phyloP scores from a whole-genome alignment of 2,113 vertebrate genomes.

The Gopherus evgoodei region DNA sequence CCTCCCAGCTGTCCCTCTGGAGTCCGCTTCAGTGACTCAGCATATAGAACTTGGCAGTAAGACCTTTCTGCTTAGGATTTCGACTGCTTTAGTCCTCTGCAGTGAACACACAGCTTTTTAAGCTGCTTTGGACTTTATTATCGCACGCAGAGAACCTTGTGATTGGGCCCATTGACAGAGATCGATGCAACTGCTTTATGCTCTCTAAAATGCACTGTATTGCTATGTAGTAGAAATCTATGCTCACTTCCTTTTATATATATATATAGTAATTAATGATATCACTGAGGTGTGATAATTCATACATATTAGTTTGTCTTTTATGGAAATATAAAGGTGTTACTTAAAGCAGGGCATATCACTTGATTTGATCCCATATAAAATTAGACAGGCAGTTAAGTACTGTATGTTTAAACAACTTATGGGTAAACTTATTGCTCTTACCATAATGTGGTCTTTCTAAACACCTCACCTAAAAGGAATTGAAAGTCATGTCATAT shows the following conservation, averaged over 20 bases:
- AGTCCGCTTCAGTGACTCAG: neutral
- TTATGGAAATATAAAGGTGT: neutral
- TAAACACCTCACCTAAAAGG: neutral
- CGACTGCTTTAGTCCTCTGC: neutral
- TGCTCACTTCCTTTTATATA: neutral
- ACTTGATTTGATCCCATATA: neutral
- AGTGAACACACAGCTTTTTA: neutral
- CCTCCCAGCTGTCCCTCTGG: neutral
- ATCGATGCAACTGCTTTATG: neutral
- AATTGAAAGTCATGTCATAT: neutral
- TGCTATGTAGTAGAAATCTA: neutral
- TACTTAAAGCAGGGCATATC: neutral
- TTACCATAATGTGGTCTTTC: neutral
- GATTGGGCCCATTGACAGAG: neutral
- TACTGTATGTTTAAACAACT: neutral
- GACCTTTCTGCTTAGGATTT: neutral
- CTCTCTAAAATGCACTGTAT: neutral
- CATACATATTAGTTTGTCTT: neutral
- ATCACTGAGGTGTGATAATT: neutral
- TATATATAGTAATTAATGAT: neutral
- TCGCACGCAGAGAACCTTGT: neutral
- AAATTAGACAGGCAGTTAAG: neutral
- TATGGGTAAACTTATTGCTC: neutral
- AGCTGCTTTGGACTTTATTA: neutral
- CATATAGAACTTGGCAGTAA: neutral